Evolutionary conservation across 2,888 invertebrate genomes (phyloP).

Genomic region (Plemyria rubiginata): DNA sequence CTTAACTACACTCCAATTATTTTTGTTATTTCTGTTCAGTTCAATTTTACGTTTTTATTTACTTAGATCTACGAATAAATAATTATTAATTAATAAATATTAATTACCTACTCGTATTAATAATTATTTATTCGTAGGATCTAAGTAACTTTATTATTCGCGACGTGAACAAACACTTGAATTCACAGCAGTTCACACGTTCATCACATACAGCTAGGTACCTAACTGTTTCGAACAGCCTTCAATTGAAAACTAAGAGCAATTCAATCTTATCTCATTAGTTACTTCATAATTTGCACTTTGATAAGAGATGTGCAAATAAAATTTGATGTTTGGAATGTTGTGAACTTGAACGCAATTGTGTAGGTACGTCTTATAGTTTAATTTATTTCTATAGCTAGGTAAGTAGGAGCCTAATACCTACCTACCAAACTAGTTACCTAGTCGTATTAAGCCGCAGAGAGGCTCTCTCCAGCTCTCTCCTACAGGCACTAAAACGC

Average conservation of each 20-base stretch:
- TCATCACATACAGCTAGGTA: slow-evolving; percentile 1
- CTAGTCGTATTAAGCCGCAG: no score
- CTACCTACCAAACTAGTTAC: no score
- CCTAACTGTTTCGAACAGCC: slow-evolving; percentile 10
- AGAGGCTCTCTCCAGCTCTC: no score
- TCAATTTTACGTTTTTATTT: not conserved
- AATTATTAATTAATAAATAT: no score
- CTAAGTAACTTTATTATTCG: not conserved
- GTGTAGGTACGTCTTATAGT: not conserved
- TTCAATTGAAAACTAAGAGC: slow-evolving; percentile 28
- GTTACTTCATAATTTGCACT: slow-evolving; percentile 49
- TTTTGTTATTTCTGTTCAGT: not conserved
- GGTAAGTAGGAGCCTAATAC: not conserved
- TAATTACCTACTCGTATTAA: no score
- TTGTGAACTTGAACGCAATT: slow-evolving; percentile 14
- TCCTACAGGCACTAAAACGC: no score
- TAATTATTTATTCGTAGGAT: no score
- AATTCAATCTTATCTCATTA: slow-evolving; percentile 24
- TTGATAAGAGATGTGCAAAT: slow-evolving; percentile 47
- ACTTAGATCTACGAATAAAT: no score
- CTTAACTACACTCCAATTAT: no score
- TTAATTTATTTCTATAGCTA: not conserved
- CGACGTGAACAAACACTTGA: not conserved
- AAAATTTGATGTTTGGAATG: slow-evolving; percentile 41
- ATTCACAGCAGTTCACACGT: slow-evolving; percentile 6